These are phyloP conservation scores for Protaetia brevitarsis DNA, from an alignment of 1,140 invertebrate species.

Conservation along the genomic window DNA sequence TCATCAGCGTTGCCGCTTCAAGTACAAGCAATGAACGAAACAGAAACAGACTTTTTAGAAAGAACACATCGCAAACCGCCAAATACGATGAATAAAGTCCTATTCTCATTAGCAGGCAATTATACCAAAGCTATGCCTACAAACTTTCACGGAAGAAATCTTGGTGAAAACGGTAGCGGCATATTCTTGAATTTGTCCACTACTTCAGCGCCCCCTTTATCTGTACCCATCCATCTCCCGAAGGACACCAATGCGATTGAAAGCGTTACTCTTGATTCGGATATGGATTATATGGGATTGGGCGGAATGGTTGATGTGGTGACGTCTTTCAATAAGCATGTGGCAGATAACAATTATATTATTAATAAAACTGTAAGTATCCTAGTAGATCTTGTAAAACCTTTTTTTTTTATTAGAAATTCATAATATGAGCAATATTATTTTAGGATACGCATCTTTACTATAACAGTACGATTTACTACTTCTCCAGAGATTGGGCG, in stretches of 20 bases:
- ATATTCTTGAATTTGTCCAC: slow-evolving; percentile 24
- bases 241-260: slow-evolving; percentile 21
- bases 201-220: slow-evolving; percentile 29
- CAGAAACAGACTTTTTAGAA: background rate
- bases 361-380: slow-evolving; percentile 22
- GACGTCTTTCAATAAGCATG: slow-evolving; percentile 13
- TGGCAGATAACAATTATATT: slow-evolving; percentile 8
- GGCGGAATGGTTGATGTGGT: slow-evolving; percentile 18
- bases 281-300: slow-evolving; percentile 27
- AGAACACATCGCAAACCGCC: background rate
- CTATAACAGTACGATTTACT: slow-evolving; percentile 73
- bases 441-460: slow-evolving; percentile 69
- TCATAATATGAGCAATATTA: slow-evolving; percentile 17
- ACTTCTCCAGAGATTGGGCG: slow-evolving; percentile 56
- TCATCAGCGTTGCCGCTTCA: background rate
- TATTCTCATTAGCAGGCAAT: background rate
- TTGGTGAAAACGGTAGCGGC: slow-evolving; percentile 44
- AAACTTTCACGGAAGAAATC: slow-evolving; percentile 31
- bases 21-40: background rate
- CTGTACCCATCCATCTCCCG: background rate
- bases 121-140: slow-evolving; percentile 1
- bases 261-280: slow-evolving; percentile 26
- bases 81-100: background rate
- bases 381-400: too few relatives aligned
- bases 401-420: too few relatives aligned